Evolutionary conservation across 2,888 invertebrate species (phyloP).

Genomic region (Pammene fasciana): DNA sequence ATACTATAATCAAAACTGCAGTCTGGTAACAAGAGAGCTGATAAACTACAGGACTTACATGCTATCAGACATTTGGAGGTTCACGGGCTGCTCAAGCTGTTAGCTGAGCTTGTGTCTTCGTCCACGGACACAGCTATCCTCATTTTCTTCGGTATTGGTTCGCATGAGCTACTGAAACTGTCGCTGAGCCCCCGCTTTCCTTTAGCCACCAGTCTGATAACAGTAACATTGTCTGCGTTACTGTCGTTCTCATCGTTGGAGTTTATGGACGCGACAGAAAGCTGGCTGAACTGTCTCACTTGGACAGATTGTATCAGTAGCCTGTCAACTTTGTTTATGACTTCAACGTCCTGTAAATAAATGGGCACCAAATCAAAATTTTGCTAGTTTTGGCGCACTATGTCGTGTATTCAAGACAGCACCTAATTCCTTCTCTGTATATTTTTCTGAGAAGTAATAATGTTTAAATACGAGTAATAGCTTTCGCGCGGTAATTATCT

Average conservation of each 20-base stretch:
- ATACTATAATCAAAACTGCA: conserved; percentile 6
- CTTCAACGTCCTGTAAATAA: conserved; percentile 62
- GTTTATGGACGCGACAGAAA: conserved; percentile 53
- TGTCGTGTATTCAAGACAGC: no score
- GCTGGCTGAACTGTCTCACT: conserved; percentile 52
- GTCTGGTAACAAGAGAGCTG: conserved; percentile 3
- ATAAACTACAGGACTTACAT: conserved; percentile 27
- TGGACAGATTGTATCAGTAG: conserved; percentile 58
- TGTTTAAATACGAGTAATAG: no score
- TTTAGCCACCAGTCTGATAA: conserved; percentile 57
- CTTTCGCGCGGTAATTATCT: no score
- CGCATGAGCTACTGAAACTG: conserved; percentile 60
- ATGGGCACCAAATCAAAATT: not conserved
- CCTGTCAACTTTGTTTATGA: conserved; percentile 68
- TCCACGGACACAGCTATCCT: conserved; percentile 51
- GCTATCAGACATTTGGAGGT: conserved; percentile 1
- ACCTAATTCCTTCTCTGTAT: no score
- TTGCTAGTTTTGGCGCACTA: not conserved
- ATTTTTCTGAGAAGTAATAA: no score
- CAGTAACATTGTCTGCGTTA: conserved; percentile 55
- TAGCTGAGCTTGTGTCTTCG: conserved; percentile 65
- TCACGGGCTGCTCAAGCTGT: conserved; percentile 57
- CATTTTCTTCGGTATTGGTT: conserved; percentile 70
- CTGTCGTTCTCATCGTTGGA: conserved; percentile 63
- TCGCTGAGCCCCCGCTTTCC: conserved; percentile 66